Conservation (phyloP, 2,888 invertebrate genomes). For the Drosophila mayaguana region DNA sequence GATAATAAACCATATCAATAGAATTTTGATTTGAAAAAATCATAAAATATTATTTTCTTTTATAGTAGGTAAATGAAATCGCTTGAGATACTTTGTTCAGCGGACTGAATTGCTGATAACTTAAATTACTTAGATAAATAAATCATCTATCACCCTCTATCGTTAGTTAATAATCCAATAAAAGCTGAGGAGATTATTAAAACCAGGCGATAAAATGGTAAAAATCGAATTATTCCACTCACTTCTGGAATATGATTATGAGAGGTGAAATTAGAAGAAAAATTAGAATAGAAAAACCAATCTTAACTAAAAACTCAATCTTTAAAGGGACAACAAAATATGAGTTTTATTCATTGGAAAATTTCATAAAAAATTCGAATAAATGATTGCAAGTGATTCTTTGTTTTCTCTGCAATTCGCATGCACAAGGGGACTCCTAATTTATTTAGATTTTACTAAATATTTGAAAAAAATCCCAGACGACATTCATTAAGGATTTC, state of each 20-base stretch:
- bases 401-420: too few relatives aligned
- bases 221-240: not conserved
- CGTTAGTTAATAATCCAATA: conserved; percentile 1
- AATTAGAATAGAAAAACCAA: too few relatives aligned
- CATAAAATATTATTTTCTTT: not conserved
- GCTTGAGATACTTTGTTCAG: not conserved
- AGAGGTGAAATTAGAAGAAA: too few relatives aligned
- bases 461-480: too few relatives aligned
- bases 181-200: not conserved
- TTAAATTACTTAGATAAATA: conserved; percentile 4
- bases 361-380: too few relatives aligned
- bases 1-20: not conserved
- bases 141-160: not conserved
- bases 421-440: too few relatives aligned
- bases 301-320: too few relatives aligned
- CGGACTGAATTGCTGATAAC: conserved; percentile 7
- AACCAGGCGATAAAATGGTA: not conserved
- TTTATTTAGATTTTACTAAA: too few relatives aligned
- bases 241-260: not conserved
- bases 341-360: too few relatives aligned
- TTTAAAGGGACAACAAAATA: too few relatives aligned
- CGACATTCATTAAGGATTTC: not conserved
- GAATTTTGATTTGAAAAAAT: not conserved
- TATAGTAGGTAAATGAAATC: not conserved
- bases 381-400: too few relatives aligned